These are phyloP conservation scores for Streptopelia turtur DNA, from an alignment of 2,797 vertebrate species.

Conservation along the genomic window DNA sequence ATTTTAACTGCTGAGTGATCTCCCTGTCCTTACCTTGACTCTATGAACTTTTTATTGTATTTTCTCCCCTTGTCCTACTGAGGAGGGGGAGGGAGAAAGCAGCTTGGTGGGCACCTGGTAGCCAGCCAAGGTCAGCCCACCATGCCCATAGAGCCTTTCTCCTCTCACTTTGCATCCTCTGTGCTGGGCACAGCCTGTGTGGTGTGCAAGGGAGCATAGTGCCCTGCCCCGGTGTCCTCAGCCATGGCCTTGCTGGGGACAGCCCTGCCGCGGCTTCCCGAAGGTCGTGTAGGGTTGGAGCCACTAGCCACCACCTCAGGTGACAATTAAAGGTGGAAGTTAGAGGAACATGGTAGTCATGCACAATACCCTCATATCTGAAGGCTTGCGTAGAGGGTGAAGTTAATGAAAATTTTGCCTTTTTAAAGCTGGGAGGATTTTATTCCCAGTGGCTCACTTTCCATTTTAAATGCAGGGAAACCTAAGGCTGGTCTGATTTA, in stretches of 20 bases:
- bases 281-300: background rate
- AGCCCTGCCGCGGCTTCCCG: background rate
- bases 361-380: background rate
- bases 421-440: background rate
- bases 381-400: background rate
- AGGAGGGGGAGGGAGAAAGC: background rate
- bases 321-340: background rate
- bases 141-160: background rate
- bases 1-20: accelerated
- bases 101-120: background rate
- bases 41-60: background rate
- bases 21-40: background rate
- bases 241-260: background rate
- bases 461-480: background rate
- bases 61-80: background rate
- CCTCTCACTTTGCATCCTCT: background rate
- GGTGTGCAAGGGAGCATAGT: background rate
- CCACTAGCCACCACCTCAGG: background rate
- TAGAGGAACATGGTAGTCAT: background rate
- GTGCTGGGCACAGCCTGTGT: background rate
- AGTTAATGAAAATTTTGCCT: background rate
- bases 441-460: background rate
- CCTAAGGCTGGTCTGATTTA: background rate
- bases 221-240: background rate
- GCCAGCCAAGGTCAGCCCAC: background rate